Percentiles rank a stretch among this genome's conserved stretches.
Conservation (phyloP, 2,797 vertebrate genomes). For the Oryzias sinensis region DNA sequence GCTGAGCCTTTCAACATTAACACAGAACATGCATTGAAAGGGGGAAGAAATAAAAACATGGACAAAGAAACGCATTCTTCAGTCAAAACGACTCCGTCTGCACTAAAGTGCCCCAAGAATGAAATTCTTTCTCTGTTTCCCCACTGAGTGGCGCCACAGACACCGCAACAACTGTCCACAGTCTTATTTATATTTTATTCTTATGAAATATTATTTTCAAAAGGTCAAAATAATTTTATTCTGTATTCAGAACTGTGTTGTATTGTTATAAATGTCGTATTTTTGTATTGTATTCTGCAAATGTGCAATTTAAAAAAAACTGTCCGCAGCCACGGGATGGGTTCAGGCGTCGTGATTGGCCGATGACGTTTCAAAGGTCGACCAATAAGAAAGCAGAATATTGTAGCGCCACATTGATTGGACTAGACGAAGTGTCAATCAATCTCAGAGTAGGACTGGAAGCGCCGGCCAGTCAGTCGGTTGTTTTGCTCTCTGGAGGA, state of each 20-base stretch:
- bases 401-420: slow-evolving; percentile 52
- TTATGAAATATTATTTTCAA: too few relatives aligned
- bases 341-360: slow-evolving; percentile 48
- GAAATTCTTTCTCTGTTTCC: slow-evolving; percentile 54
- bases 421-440: slow-evolving; percentile 71
- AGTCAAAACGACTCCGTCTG: slow-evolving; percentile 58
- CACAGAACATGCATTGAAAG: slow-evolving; percentile 45
- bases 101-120: slow-evolving; percentile 21
- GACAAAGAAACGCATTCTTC: slow-evolving; percentile 44
- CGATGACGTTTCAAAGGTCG: neutral
- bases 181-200: too few relatives aligned
- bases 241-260: too few relatives aligned
- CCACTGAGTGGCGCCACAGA: slow-evolving; percentile 72
- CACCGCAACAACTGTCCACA: slow-evolving; percentile 28
- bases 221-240: too few relatives aligned
- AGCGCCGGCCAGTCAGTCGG: slow-evolving; percentile 52
- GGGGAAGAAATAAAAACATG: slow-evolving; percentile 38
- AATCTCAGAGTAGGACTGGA: slow-evolving; percentile 38
- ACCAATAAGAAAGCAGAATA: slow-evolving; percentile 47
- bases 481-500: slow-evolving; percentile 60
- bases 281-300: too few relatives aligned
- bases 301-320: too few relatives aligned
- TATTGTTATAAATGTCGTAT: too few relatives aligned
- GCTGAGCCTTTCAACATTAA: slow-evolving; percentile 48
- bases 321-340: slow-evolving; percentile 5